Evolutionary conservation across 2,888 invertebrate species (phyloP).

Genomic region (Plagodis pulveraria): DNA sequence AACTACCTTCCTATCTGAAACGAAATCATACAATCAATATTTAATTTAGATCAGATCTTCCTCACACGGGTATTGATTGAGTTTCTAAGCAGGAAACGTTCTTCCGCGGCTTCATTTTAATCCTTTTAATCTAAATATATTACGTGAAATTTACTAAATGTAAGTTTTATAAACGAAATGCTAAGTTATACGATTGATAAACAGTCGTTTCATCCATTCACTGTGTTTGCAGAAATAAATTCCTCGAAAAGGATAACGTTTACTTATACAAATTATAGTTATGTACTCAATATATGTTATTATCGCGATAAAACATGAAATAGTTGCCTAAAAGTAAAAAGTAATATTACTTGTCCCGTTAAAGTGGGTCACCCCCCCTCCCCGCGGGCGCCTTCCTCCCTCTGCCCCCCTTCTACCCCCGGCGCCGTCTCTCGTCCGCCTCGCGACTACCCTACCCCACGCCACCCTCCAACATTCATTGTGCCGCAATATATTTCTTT

Average conservation of each 20-base stretch:
- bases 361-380: constrained; percentile 83
- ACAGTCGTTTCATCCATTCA: constrained; percentile 8
- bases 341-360: constrained; percentile 85
- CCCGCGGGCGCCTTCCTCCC: constrained; percentile 47
- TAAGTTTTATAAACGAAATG: neutral
- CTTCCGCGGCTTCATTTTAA: constrained; percentile 16
- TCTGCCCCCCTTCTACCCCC: constrained; percentile 43
- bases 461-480: constrained; percentile 82
- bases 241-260: constrained; percentile 50
- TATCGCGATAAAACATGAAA: constrained; percentile 83
- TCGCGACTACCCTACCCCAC: constrained; percentile 71
- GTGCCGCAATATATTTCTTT: constrained; percentile 86
- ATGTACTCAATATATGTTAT: constrained; percentile 65
- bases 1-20: constrained; percentile 28
- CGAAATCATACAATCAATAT: constrained; percentile 33
- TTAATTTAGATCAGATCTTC: constrained; percentile 34
- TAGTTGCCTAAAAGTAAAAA: constrained; percentile 86
- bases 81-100: constrained; percentile 17
- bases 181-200: constrained; percentile 2
- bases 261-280: constrained; percentile 52
- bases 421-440: constrained; percentile 68
- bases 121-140: constrained; percentile 16
- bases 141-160: neutral
- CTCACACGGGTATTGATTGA: constrained; percentile 27
- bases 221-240: constrained; percentile 38